Evolutionary conservation across 2,113 vertebrate species (phyloP), one percentile per base, ranked within the genome.

Genomic region (Cyanocitta stelleri): DNA sequence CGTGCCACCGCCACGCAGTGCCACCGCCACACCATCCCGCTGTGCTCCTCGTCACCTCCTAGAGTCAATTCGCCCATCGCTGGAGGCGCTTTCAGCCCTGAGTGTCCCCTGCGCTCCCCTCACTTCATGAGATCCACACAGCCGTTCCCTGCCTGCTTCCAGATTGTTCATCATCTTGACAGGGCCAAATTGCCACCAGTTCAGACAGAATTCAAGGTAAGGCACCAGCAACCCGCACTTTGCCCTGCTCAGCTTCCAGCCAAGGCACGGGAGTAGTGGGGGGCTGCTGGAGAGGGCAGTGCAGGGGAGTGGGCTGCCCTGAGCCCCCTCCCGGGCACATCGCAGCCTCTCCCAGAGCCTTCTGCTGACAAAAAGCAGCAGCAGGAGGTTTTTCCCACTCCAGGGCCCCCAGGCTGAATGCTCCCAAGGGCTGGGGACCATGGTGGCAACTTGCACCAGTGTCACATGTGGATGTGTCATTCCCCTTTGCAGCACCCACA

Each of bases 141-240:
- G 59, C 85, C 0, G 0, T 14, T 63, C 61, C 39, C 80, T 63
- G 13, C 89, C 89, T 5, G 63, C 48, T 87, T 73, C 39, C 61
- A 10, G 52, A 2, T 20, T 32, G n/a, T 85, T 75, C 77, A 9
- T 89, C 87, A 56, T 49, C 91, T 32, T 71, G 69, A 48, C 95
- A 94, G 95, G 73, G 58, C 84, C 81, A 54, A 67, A 81, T 59
- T 85, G 89, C 84, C 51, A 24, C 46, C 67, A 3, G 1, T 84
- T 69, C 33, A 23, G 63, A 22, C 54, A 41, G 51, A 74, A 80
- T 8, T 51, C 64, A 23, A 96, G 94, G 89, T 95, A 95, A 97
- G 95, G 12, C 37, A 30, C 9, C 48, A 35, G 55, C 83, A 44
- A 15, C 27, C 44, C 3, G 1, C 13, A 0, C 83, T 35, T 37